phyloP scores from a whole-genome alignment of 2,113 vertebrate genomes.

The Ciconia maguari region DNA sequence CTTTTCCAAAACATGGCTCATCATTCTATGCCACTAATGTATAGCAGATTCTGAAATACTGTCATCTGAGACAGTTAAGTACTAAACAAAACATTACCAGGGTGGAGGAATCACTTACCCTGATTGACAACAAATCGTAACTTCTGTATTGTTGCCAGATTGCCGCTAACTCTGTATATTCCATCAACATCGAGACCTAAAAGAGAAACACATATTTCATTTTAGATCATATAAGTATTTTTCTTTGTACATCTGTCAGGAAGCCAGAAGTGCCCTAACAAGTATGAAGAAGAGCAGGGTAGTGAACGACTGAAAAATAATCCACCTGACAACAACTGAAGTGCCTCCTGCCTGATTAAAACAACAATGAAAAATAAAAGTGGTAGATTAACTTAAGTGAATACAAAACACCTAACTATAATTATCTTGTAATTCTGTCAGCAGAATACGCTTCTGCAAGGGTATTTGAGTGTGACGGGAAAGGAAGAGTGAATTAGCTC shows the following conservation, averaged over 20 bases:
- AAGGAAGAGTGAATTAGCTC: background rate
- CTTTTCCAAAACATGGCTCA: conserved; percentile 27
- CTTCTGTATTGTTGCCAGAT: conserved; percentile 90
- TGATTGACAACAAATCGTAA: conserved; percentile 89
- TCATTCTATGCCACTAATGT: conserved; percentile 55
- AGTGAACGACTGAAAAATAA: conserved; percentile 39
- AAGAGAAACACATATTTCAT: conserved; percentile 71
- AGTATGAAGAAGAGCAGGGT: background rate
- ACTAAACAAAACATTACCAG: conserved; percentile 68
- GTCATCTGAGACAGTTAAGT: conserved; percentile 68
- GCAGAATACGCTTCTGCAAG: background rate
- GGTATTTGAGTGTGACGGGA: background rate
- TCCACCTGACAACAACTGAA: conserved; percentile 46
- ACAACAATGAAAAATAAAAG: conserved; percentile 11
- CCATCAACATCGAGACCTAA: conserved; percentile 86
- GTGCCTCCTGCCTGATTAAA: conserved; percentile 14
- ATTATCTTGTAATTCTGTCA: conserved; percentile 60
- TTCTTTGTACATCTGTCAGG: conserved; percentile 50
- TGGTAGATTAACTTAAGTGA: conserved; percentile 31
- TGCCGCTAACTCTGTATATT: conserved; percentile 91
- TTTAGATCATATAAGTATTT: conserved; percentile 53
- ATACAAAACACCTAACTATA: conserved; percentile 49
- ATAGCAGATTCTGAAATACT: conserved; percentile 64
- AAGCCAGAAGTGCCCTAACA: conserved; percentile 26
- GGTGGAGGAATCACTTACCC: conserved; percentile 80